Evolutionary conservation across 2,113 vertebrate species (phyloP), one percentile per base, ranked within the genome.

Genomic region (Rhynchopsitta pachyrhyncha): DNA sequence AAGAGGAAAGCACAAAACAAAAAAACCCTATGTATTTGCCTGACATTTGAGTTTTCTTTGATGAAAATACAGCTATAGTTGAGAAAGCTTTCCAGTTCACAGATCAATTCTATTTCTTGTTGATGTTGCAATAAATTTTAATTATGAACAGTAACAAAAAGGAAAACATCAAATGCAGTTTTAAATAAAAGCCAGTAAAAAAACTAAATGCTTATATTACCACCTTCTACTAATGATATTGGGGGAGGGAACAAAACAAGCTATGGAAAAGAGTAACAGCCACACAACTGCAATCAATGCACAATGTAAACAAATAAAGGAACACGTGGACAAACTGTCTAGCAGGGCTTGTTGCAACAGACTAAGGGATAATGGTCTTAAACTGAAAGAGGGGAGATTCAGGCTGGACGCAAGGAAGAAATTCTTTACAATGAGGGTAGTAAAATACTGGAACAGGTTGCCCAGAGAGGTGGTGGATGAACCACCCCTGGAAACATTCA

Each of bases 181-280:
- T 50, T 52, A 85, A 70, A 75, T 35, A 47, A 82, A 37, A 92
- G 52, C 25, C 47, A 90, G 76, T 20, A 69, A 68, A 73, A 17
- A 79, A 12, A 49, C 6, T 9, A 82, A 77, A 71, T 70, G 59
- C 31, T 91, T 69, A 1, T 28, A 60, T 62, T 73, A 86, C n/a
- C 29, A 69, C 25, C 28, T 80, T 66, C n/a, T 49, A 31, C 37
- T 46, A n/a, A 22, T 29, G 42, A 52, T 14, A 19, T 24, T 27
- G 11, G 5, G 7, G 7, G 6, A 7, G 2, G 1, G 2, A 7
- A 22, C 57, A 57, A 59, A 42, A 6, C 5, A 78, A 22, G 57
- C 24, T 75, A 73, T 6, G n/a, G 28, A 25, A 76, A 68, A 79
- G 46, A 60, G 10, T 3, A 79, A 66, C 4, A 62, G 17, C 37